Base-by-base conservation (phyloP, 2,888 invertebrate species). In the Ochropleura leucogaster region DNA sequence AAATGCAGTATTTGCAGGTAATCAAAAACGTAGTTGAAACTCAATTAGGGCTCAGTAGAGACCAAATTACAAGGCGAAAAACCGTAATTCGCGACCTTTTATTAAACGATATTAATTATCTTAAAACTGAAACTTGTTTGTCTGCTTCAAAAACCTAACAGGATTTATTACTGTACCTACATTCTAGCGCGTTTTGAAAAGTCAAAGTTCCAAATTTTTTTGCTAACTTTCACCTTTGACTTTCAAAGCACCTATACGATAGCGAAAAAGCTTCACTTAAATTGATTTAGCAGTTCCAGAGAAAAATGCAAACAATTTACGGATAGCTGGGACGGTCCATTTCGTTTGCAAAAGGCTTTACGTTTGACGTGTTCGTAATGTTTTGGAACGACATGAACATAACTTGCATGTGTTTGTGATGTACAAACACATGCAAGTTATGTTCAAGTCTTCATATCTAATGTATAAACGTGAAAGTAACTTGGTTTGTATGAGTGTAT, bases 201-300 rank as follows among this genome's bases (percentile, higher is more conserved):
- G 4, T 4, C 12, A 14, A 16, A 16, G 0, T 57, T 57, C 20
- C 20, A 4, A 53, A 1, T 1, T n/a, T 53, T 16, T 59, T 40
- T 9, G 16, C 44, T 59, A 14, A 7, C 40, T 40, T 46, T 12
- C n/a, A 42, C 4, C 53, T 63, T 62, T 44, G 12, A 62, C 1
- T 30, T 5, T 53, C 0, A 10, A 71, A 59, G n/a, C 18, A 20
- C 59, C 16, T n/a, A 10, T 7, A 46, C 14, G n/a, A 47, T 46
- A 77, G 44, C 20, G 8, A 57, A 46, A 64, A 20, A 60, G 49
- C 49, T 68, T 44, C 66, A 57, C 49, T 80, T 47, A 72, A 57
- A 80, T 82, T 82, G 82, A 80, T 82, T 68, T 72, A 71, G 65
- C 68, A n/a, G 57, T 62, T 66, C 51, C 57, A 9, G 53, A 62